Conservation (phyloP, 23 tunicate species). For the Phallusia fumigata region DNA sequence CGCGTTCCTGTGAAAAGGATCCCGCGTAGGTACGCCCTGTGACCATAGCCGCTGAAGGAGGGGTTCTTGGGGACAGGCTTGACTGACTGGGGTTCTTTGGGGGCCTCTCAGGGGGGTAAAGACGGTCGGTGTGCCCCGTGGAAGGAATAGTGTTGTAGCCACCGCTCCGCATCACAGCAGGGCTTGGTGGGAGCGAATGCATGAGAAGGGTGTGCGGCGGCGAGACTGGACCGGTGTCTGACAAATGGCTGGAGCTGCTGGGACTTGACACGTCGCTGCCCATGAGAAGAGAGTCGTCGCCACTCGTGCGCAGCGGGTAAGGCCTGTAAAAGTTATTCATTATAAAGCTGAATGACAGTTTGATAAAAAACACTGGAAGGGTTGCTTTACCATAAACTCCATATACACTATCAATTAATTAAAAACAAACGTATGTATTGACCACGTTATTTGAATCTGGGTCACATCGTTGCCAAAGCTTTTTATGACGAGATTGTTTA, state of each 20-base stretch:
- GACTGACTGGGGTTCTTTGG: conserved; percentile 53
- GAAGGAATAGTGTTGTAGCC: background rate
- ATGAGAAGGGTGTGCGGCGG: conserved; percentile 68
- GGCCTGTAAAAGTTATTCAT: conserved; percentile 29
- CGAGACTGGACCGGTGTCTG: conserved; percentile 50
- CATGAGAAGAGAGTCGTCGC: conserved; percentile 17
- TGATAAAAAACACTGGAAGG: too few species aligned
- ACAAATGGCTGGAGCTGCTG: background rate
- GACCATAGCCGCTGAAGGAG: conserved; percentile 36
- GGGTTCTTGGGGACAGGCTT: conserved; percentile 59
- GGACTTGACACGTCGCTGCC: background rate
- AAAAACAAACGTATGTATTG: too few species aligned
- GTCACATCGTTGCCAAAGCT: too few species aligned
- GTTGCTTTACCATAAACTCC: too few species aligned
- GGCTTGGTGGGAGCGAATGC: conserved; percentile 41
- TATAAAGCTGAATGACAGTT: too few species aligned
- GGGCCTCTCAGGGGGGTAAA: conserved; percentile 69
- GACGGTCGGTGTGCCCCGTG: background rate
- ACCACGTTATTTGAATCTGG: too few species aligned
- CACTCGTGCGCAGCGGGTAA: conserved; percentile 16
- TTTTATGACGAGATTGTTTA: too few species aligned
- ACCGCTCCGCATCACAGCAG: background rate
- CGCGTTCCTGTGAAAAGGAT: conserved; percentile 18
- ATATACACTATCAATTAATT: too few species aligned
- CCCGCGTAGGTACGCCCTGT: conserved; percentile 5